Evolutionary conservation across 2,113 vertebrate species (phyloP).

Genomic region (Nerophis lumbriciformis): DNA sequence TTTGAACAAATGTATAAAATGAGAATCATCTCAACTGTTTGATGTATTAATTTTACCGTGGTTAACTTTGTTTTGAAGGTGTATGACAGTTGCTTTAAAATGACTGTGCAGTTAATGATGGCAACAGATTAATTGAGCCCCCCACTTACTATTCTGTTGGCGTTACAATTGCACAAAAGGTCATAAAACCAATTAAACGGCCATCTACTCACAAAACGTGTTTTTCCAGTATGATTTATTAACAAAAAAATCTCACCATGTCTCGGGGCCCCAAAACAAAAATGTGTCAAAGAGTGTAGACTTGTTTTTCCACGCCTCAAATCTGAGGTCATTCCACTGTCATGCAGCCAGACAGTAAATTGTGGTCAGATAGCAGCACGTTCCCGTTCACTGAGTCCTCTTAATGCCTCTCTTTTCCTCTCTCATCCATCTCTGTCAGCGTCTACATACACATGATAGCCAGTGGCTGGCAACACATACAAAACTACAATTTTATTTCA

Average conservation of each 20-base stretch:
- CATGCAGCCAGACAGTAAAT: slow-evolving; percentile 46
- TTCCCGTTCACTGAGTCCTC: slow-evolving; percentile 60
- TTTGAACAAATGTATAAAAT: background rate
- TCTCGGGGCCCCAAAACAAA: background rate
- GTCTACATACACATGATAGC: slow-evolving; percentile 56
- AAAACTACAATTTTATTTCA: background rate
- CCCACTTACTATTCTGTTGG: no score
- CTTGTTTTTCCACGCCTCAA: slow-evolving; percentile 23
- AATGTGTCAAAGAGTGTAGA: slow-evolving; percentile 5
- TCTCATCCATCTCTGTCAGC: slow-evolving; percentile 65
- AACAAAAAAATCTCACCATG: no score
- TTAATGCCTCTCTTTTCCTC: slow-evolving; percentile 56
- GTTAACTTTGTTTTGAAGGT: no score
- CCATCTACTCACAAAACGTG: no score
- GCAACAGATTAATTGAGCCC: no score
- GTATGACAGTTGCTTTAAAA: no score
- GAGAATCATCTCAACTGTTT: background rate
- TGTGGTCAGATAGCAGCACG: slow-evolving; percentile 39
- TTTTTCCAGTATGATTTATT: no score
- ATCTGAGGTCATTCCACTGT: slow-evolving; percentile 25
- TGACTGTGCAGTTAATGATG: no score
- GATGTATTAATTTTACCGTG: no score
- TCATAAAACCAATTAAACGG: no score
- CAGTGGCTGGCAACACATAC: slow-evolving; percentile 46
- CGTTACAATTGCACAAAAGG: no score